Percentiles rank a stretch among this genome's conserved stretches.
Evolutionary conservation across 2,888 invertebrate species (phyloP).

Genomic region (Rutpela maculata): DNA sequence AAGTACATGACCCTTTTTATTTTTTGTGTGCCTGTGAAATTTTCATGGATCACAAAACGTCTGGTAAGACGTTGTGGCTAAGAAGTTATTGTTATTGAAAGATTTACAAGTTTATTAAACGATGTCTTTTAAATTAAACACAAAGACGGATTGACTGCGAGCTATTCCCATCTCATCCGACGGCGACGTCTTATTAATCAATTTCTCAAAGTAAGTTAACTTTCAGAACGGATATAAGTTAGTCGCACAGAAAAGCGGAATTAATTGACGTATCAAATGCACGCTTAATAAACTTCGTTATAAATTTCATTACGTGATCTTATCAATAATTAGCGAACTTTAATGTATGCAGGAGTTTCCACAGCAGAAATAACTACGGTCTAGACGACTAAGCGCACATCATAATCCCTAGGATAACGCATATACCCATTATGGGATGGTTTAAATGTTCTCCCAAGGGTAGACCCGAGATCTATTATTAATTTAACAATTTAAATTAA

Average conservation of each 20-base stretch:
- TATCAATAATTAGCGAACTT: slow-evolving; percentile 11
- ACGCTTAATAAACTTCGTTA: slow-evolving; percentile 2
- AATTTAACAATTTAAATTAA: slow-evolving; percentile 17
- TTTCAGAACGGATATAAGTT: slow-evolving; percentile 1
- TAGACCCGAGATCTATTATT: slow-evolving; percentile 26
- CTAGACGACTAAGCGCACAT: neutral
- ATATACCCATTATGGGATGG: slow-evolving; percentile 16
- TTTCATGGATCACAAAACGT: no score
- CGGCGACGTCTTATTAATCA: slow-evolving; percentile 3
- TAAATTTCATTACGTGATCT: slow-evolving; percentile 1
- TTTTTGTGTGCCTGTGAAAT: no score
- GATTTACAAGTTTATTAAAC: no score
- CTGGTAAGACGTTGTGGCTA: no score
- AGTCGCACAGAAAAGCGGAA: neutral
- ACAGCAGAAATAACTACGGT: slow-evolving; percentile 15
- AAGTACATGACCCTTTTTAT: no score
- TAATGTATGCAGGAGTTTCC: slow-evolving; percentile 2
- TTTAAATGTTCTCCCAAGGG: slow-evolving; percentile 26
- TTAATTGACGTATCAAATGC: slow-evolving; percentile 3
- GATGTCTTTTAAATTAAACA: neutral
- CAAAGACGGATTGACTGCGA: neutral
- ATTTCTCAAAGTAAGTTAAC: slow-evolving; percentile 5
- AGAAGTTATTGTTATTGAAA: no score
- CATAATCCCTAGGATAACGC: slow-evolving; percentile 26
- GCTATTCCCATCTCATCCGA: neutral